phyloP scores from a whole-genome alignment of 2,888 invertebrate genomes.

The Hypomecis atomaria region DNA sequence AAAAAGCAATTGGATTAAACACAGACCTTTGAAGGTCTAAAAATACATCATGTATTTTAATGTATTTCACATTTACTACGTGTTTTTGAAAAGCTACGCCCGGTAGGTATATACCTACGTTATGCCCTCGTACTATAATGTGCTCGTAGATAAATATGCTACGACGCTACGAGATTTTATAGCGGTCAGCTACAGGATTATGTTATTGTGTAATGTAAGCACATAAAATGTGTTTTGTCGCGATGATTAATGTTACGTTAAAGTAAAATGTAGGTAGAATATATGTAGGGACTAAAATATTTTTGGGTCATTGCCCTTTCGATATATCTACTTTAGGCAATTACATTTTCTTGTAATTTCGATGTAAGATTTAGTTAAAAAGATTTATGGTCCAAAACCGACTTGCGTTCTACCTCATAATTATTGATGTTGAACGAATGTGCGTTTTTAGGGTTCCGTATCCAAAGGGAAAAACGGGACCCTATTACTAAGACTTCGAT shows the following conservation, averaged over 20 bases:
- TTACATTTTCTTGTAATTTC: no score
- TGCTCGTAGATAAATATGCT: slow-evolving; percentile 14
- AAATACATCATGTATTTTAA: slow-evolving; percentile 24
- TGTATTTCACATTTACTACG: slow-evolving; percentile 38
- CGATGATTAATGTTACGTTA: background rate
- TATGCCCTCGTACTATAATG: slow-evolving; percentile 12
- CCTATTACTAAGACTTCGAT: no score
- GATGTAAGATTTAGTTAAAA: no score
- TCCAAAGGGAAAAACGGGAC: no score
- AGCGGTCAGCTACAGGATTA: slow-evolving; percentile 10
- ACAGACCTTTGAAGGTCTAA: no score
- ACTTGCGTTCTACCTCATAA: no score
- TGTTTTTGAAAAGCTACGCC: slow-evolving; percentile 32
- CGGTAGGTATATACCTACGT: background rate
- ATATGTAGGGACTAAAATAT: background rate
- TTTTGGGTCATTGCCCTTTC: no score
- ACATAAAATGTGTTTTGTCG: slow-evolving; percentile 7
- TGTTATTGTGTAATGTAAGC: slow-evolving; percentile 4
- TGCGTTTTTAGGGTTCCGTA: no score
- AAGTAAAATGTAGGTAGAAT: background rate
- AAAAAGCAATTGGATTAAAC: no score
- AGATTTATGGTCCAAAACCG: no score
- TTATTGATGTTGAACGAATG: no score
- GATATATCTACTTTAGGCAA: no score
- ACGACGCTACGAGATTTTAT: slow-evolving; percentile 27